Percentiles rank a stretch among this genome's conserved stretches.
Conservation (phyloP, 2,113 vertebrate genomes). For the Oncorhynchus kisutch region DNA sequence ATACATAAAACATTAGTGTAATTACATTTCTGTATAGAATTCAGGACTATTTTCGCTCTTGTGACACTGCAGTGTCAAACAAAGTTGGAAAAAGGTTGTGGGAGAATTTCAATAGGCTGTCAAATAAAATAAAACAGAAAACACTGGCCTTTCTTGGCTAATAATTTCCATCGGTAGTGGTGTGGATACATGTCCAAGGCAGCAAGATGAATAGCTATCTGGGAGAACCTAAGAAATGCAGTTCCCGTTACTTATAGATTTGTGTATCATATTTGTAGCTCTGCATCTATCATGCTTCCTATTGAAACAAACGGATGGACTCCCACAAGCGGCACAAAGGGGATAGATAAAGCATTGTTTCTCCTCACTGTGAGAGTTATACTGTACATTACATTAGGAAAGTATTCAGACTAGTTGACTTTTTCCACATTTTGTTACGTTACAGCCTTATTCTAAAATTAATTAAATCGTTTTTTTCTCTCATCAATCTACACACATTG, state of each 20-base stretch:
- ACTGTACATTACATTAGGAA: too few species aligned
- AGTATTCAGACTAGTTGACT: too few species aligned
- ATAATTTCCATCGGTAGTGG: slow-evolving; percentile 51
- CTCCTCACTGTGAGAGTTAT: slow-evolving; percentile 59
- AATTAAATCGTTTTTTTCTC: too few species aligned
- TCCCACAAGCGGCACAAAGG: slow-evolving; percentile 63
- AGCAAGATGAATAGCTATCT: slow-evolving; percentile 58
- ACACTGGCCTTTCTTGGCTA: slow-evolving; percentile 33
- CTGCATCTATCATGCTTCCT: slow-evolving; percentile 61
- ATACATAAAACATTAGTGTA: slow-evolving; percentile 52
- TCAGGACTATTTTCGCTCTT: background rate
- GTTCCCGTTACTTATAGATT: slow-evolving; percentile 35
- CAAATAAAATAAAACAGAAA: slow-evolving; percentile 19
- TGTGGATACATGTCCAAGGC: slow-evolving; percentile 48
- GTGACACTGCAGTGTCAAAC: background rate
- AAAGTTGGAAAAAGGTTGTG: background rate
- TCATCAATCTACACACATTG: too few species aligned
- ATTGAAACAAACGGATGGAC: slow-evolving; percentile 73
- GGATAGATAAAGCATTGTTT: slow-evolving; percentile 65
- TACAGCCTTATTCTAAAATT: too few species aligned
- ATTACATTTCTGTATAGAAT: slow-evolving; percentile 35
- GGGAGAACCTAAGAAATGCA: slow-evolving; percentile 45
- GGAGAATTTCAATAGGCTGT: background rate
- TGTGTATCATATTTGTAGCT: slow-evolving; percentile 62
- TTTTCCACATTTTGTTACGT: too few species aligned